These are phyloP conservation scores for Sebastes diaconus DNA, from an alignment of 2,797 vertebrate species.

Conservation along the genomic window DNA sequence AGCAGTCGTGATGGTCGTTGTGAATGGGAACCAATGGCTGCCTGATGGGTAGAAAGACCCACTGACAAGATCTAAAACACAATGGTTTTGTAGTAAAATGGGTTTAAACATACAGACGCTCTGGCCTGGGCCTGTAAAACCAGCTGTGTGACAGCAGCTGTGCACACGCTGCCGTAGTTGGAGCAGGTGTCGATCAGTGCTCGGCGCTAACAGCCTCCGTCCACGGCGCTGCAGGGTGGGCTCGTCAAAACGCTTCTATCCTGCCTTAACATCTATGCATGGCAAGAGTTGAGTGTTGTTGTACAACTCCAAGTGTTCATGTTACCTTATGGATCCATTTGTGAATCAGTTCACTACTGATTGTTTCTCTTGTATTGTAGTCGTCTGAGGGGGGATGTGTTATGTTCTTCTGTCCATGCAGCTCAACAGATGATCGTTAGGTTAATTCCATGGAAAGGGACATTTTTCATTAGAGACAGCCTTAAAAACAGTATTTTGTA, in stretches of 20 bases:
- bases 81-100: background rate
- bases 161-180: background rate
- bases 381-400: background rate
- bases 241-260: conserved; percentile 7
- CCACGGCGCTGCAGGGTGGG: background rate
- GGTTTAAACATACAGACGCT: background rate
- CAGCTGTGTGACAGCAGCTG: no score
- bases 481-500: background rate
- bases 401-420: conserved; percentile 6
- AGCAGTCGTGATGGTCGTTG: background rate
- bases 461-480: background rate
- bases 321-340: background rate
- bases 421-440: background rate
- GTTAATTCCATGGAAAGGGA: conserved; percentile 2
- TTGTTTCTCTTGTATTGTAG: background rate
- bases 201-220: background rate
- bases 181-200: background rate
- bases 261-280: conserved; percentile 56
- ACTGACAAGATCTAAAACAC: background rate
- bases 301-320: conserved; percentile 8
- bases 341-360: background rate
- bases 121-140: background rate
- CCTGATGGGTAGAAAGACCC: background rate
- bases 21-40: background rate
- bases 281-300: conserved; percentile 38